A percentile compares a stretch with the other conserved stretches of the same genome.
Conservation (phyloP, 1,140 invertebrate genomes). For the Notospermus geniculatus region DNA sequence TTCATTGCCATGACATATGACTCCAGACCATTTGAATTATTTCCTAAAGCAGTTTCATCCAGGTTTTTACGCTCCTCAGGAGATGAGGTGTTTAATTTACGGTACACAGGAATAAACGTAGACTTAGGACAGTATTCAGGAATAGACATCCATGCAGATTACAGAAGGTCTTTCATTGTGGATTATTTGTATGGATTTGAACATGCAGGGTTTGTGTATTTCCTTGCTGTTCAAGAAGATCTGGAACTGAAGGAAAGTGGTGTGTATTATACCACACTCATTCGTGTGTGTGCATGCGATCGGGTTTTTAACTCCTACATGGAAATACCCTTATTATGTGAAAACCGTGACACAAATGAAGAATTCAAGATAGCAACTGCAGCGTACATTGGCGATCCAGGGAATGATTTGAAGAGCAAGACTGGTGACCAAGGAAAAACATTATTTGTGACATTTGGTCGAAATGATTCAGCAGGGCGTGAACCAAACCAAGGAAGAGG, state of each 20-base stretch:
- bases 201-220: slow-evolving; percentile 4
- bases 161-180: slow-evolving; percentile 3
- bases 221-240: neutral
- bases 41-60: no score
- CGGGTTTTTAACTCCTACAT: neutral
- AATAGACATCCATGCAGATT: neutral
- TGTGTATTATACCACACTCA: neutral
- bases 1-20: neutral
- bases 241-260: neutral
- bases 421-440: neutral
- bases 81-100: neutral
- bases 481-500: neutral
- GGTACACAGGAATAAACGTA: neutral
- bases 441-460: slow-evolving; percentile 7
- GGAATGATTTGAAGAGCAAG: no score
- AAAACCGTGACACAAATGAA: neutral
- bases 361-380: neutral
- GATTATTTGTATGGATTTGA: slow-evolving; percentile 5
- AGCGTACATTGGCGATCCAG: neutral
- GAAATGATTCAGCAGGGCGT: neutral
- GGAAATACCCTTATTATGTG: neutral
- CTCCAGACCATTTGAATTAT: neutral
- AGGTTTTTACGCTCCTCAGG: no score
- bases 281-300: neutral
- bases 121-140: neutral